These are phyloP conservation scores for Boleophthalmus pectinirostris DNA, from an alignment of 2,113 vertebrate species.

Conservation along the genomic window DNA sequence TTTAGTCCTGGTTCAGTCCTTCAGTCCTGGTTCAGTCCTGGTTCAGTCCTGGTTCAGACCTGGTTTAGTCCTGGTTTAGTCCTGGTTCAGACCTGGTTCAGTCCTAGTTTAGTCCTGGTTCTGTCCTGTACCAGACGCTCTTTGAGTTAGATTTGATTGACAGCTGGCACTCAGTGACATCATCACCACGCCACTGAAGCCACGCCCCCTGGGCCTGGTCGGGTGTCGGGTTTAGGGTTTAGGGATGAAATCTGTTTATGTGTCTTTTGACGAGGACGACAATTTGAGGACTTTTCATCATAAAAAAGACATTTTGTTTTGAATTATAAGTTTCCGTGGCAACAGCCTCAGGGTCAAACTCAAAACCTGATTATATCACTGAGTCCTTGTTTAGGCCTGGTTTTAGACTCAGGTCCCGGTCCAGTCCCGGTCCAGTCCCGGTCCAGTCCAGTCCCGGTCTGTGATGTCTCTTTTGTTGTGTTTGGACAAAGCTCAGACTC, in stretches of 20 bases:
- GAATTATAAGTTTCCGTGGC: no score
- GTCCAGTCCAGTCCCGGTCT: neutral
- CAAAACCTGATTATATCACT: no score
- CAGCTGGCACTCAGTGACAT: neutral
- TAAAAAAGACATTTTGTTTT: no score
- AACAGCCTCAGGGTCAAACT: no score
- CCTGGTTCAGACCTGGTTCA: neutral
- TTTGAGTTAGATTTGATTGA: neutral
- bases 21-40: neutral
- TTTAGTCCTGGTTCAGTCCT: neutral
- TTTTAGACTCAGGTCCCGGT: neutral
- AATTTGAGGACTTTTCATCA: no score
- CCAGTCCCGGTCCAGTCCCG: neutral
- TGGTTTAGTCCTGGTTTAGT: neutral
- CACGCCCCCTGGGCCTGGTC: neutral
- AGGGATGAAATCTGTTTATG: no score
- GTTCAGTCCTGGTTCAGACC: neutral
- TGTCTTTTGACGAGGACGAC: no score
- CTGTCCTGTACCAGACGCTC: neutral
- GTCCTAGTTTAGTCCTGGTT: neutral
- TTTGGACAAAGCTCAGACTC: neutral
- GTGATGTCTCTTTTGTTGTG: slow-evolving; percentile 2
- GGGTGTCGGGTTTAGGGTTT: no score
- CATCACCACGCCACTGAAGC: neutral
- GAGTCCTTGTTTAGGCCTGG: neutral